Evolutionary conservation across 1,140 invertebrate genomes (phyloP).

Genomic region (Venustaconcha ellipsiformis): DNA sequence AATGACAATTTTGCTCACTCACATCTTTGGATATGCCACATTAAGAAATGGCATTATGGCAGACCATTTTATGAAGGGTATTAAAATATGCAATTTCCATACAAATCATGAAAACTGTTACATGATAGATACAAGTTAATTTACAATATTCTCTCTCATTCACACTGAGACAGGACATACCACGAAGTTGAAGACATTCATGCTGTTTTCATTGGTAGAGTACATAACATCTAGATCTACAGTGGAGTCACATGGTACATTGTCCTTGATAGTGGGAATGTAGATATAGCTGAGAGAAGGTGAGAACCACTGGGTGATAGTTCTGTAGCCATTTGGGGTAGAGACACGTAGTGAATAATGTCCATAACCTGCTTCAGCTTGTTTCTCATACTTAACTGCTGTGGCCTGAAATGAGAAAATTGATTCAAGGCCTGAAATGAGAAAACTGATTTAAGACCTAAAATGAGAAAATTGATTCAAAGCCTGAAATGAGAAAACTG

Average conservation of each 20-base stretch:
- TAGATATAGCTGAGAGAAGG: slow-evolving; percentile 65
- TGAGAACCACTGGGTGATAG: slow-evolving; percentile 62
- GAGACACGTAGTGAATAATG: slow-evolving; percentile 31
- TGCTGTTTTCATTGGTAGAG: slow-evolving; percentile 47
- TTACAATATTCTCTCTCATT: no score
- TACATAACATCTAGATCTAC: slow-evolving; percentile 55
- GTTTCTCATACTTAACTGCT: slow-evolving; percentile 19
- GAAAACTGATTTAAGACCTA: no score
- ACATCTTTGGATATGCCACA: no score
- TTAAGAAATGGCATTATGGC: no score
- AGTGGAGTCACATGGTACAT: slow-evolving; percentile 48
- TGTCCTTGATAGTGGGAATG: slow-evolving; percentile 39
- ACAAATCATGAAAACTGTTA: no score
- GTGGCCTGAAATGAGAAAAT: slow-evolving; percentile 33
- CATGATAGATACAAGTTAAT: no score
- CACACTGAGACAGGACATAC: slow-evolving; percentile 32
- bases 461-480: no score
- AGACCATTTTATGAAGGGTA: no score
- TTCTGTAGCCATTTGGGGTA: slow-evolving; percentile 26
- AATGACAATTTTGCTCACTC: no score
- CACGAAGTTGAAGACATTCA: slow-evolving; percentile 55
- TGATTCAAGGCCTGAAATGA: no score
- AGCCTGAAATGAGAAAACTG: no score
- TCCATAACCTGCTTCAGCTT: slow-evolving; percentile 16
- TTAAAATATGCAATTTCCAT: no score